phyloP scores from a whole-genome alignment of 2,888 invertebrate genomes.

The Cataglyphis rosenhaueri region DNA sequence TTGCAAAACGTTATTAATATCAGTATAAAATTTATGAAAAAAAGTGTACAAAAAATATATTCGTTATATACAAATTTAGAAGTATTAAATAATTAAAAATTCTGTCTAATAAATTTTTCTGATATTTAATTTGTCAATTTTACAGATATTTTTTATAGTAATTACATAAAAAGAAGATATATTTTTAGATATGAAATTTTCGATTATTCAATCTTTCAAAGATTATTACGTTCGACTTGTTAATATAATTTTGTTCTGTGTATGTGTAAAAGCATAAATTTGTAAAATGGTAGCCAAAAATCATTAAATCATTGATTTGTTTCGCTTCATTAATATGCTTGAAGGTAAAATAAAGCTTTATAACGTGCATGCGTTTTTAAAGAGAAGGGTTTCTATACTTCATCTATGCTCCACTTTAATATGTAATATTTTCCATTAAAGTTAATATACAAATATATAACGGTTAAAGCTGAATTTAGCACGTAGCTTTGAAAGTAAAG shows the following conservation, averaged over 20 bases:
- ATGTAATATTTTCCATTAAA: slow-evolving; percentile 6
- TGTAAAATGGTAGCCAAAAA: neutral
- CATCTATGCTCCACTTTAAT: neutral
- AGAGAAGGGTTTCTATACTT: neutral
- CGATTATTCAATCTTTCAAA: neutral
- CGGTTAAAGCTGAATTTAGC: slow-evolving; percentile 5
- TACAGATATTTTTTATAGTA: neutral
- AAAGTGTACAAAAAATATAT: neutral
- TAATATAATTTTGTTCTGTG: neutral
- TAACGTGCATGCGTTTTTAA: neutral
- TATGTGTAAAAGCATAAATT: neutral
- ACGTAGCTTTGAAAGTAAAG: neutral
- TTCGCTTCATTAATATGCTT: neutral
- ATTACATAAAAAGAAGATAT: neutral
- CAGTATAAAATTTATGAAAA: neutral
- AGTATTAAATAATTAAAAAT: neutral
- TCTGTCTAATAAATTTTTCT: neutral
- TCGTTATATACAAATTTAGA: neutral
- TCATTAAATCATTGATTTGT: neutral
- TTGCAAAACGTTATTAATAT: neutral
- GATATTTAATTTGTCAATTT: too few relatives aligned
- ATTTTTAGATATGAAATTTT: neutral
- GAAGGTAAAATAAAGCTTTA: neutral
- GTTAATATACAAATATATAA: neutral
- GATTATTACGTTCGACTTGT: neutral